Percentiles rank a stretch among this genome's conserved stretches.
phyloP scores from a whole-genome alignment of 2,888 invertebrate species.

The Eudemis profundana region DNA sequence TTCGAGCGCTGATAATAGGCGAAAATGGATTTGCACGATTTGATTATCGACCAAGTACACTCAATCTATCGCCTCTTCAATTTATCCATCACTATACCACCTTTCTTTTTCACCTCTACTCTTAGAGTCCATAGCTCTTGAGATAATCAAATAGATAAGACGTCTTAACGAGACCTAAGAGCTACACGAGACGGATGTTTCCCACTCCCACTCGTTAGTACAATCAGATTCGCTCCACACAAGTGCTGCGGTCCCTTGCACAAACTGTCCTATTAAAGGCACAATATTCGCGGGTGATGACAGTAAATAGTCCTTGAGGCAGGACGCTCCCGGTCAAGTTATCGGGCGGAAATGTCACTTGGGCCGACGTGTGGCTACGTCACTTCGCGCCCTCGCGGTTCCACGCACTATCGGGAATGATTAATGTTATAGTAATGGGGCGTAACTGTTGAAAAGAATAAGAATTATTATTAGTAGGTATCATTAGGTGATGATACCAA shows the following conservation, averaged over 20 bases:
- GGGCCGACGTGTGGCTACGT: constrained; percentile 57
- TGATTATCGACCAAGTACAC: no score
- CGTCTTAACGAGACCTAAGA: constrained; percentile 17
- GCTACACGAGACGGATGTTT: constrained; percentile 22
- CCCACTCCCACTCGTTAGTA: constrained; percentile 31
- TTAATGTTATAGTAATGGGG: constrained; percentile 7
- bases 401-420: constrained; percentile 29
- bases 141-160: constrained; percentile 25
- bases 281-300: constrained; percentile 35
- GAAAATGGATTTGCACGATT: no score
- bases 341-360: constrained; percentile 80
- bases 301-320: constrained; percentile 53
- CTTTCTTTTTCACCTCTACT: constrained; percentile 12
- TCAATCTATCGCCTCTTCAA: no score
- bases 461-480: not conserved
- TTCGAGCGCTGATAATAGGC: no score
- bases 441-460: constrained; percentile 4
- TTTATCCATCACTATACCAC: not conserved
- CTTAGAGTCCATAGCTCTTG: constrained; percentile 1
- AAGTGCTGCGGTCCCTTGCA: constrained; percentile 24
- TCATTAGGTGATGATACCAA: not conserved
- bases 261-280: constrained; percentile 31
- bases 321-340: constrained; percentile 57
- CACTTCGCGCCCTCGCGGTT: constrained; percentile 63
- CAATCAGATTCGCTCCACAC: constrained; percentile 32